Percentiles rank a stretch among this genome's conserved stretches.
These are phyloP conservation scores for Hecatera dysodea DNA, from an alignment of 2,888 invertebrate species.

Conservation along the genomic window DNA sequence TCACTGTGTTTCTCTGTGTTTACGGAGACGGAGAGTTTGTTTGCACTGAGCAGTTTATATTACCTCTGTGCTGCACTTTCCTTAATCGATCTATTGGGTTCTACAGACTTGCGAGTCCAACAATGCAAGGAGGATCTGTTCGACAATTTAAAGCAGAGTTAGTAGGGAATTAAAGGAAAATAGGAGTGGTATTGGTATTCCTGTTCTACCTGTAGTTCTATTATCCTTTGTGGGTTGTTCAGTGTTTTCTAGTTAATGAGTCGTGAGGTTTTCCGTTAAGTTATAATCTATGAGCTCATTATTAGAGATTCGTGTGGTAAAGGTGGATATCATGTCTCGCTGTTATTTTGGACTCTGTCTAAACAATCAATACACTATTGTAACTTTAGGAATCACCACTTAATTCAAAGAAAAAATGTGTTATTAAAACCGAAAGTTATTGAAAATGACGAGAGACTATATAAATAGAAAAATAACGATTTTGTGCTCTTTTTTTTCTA, in stretches of 20 bases:
- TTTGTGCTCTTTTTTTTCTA: no score
- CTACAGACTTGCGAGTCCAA: slow-evolving; percentile 36
- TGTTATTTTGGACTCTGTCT: no score
- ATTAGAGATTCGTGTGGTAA: no score
- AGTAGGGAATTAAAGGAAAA: slow-evolving; percentile 41
- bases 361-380: no score
- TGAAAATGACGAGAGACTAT: no score
- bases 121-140: slow-evolving; percentile 36
- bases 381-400: no score
- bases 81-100: slow-evolving; percentile 56
- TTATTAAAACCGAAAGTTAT: no score
- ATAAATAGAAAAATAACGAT: no score
- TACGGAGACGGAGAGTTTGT: slow-evolving; percentile 34
- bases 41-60: slow-evolving; percentile 43
- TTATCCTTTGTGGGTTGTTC: slow-evolving; percentile 8
- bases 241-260: neutral
- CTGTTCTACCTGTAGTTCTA: neutral
- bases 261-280: neutral
- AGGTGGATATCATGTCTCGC: no score
- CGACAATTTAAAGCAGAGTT: slow-evolving; percentile 36
- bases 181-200: slow-evolving; percentile 3
- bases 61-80: slow-evolving; percentile 51
- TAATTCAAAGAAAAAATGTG: no score
- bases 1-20: slow-evolving; percentile 53
- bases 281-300: neutral